Base-by-base conservation (phyloP, 2,888 invertebrate genomes). In the Cephus pulcher region DNA sequence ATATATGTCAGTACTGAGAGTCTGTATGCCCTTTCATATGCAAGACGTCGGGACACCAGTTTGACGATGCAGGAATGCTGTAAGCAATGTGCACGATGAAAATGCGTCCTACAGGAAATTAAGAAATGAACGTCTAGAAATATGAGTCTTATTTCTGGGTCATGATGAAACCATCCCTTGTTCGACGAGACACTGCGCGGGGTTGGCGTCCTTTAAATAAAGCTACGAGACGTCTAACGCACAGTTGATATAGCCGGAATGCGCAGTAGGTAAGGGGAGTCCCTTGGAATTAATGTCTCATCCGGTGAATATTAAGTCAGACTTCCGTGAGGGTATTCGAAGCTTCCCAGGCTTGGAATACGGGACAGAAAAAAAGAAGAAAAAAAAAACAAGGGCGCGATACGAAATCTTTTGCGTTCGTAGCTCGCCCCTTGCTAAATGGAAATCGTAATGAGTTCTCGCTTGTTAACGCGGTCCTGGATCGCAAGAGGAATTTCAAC, bases 361-460 rank as follows among this genome's bases (percentile, higher is more conserved):
- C 23, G 75, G 33, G 74, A 69, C 68, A 78, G 78, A 76, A 75
- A 76, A 79, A 75, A 74, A 68, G 32, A 34, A 37, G 34, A 34
- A 30, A 68, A 30, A 68, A 30, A 35, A 32, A 35, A 30, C n/a
- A 74, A 15, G 35, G 30, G 69, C 37, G 11, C n/a, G 37, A 12
- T 37, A 37, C 35, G 69, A 34, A 78, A 74, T 73, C 75, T 76
- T 78, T 74, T 68, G 30, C 69, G 70, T 73, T 68, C 76, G 70
- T 78, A 75, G 75, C 9, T 56, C 9, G 2, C 23, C 56, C 56
- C 56, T 56, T 56, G 56, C 56, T 23, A 56, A 56, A 56, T 23
- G 56, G 56, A 23, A 56, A 56, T 56, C 23, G 56, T 56, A 56
- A 56, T 23, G 56, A 56, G 23, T 56, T 56, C 23, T 23, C 56